Base-by-base conservation (phyloP, 2,797 vertebrate species). In the Gymnocypris eckloni region DNA sequence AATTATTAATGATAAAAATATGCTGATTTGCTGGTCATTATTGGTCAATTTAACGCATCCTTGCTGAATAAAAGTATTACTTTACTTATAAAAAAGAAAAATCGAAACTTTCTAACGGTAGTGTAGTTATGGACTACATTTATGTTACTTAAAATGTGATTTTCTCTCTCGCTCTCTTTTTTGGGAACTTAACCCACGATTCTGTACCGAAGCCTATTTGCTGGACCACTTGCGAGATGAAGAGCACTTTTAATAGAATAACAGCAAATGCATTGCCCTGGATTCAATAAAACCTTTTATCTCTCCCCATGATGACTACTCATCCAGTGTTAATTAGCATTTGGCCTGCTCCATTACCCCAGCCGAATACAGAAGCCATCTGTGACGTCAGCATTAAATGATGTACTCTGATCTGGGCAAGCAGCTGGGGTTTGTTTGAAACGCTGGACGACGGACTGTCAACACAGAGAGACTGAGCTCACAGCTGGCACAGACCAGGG, bases 361-460 rank as follows among this genome's bases (percentile, higher is more conserved):
- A 71, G 81, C 45, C 22, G 33, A 76, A 77, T 82, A 84, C 70
- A 83, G 67, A 41, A 81, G 48, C 37, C 33, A 48, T 54, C 64
- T 71, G 82, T 88, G 87, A 88, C 37, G 45, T 83, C 48, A 81
- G 50, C 13, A 50, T 75, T 59, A 67, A 83, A 56, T 52, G 72
- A 88, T 81, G 75, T 83, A 43, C 59, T 50, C 69, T 77, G 76
- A 83, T 73, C 73, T 28, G 50, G 52, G n/a, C 56, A 12, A 28
- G 43, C 77, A 86, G 28, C 37, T n/a, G 77, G 28, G 56, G 37
- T 84, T 76, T 76, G 77, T 56, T 78, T 77, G 39, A 84, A 69
- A 78, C 15, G 43, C 61, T 78, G 83, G 54, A 56, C 33, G n/a
- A 84, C 22, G 9, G 82, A 77, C 82, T 67, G 82, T 83, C 72